phyloP scores from a whole-genome alignment of 2,113 vertebrate genomes.

The Dasyornis broadbenti region DNA sequence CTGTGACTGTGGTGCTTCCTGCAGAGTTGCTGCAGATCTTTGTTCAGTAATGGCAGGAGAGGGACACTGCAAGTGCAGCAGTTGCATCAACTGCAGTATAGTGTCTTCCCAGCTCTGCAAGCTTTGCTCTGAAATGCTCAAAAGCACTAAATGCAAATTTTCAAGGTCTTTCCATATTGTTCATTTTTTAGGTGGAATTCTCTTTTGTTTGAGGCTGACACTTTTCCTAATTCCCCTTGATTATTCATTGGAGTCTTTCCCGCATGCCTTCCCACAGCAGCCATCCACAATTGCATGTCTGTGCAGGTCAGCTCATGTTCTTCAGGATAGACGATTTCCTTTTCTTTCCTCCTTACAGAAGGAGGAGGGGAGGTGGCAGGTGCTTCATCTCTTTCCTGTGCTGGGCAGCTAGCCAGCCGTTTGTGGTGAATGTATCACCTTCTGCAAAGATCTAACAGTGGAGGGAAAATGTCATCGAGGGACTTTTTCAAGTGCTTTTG shows the following conservation, averaged over 20 bases:
- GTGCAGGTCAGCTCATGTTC: background rate
- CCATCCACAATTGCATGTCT: fast-evolving
- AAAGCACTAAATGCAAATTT: background rate
- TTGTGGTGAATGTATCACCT: background rate
- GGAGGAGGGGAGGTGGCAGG: background rate
- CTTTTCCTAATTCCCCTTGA: background rate
- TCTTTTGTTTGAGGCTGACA: background rate
- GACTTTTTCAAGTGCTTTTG: background rate
- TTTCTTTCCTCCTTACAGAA: background rate
- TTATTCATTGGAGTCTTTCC: background rate
- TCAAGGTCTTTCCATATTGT: background rate
- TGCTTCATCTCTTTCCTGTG: background rate
- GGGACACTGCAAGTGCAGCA: background rate
- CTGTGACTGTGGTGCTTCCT: background rate
- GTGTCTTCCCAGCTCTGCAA: background rate
- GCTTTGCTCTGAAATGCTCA: background rate
- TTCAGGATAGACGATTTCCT: background rate
- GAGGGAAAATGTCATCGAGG: background rate
- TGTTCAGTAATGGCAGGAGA: background rate
- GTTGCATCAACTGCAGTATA: background rate
- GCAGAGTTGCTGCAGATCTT: background rate
- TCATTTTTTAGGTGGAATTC: background rate
- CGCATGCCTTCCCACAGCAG: background rate
- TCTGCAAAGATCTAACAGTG: background rate
- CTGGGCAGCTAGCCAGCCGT: background rate